Base-by-base conservation (phyloP, 2,797 vertebrate genomes). In the Gallinago solitaria region DNA sequence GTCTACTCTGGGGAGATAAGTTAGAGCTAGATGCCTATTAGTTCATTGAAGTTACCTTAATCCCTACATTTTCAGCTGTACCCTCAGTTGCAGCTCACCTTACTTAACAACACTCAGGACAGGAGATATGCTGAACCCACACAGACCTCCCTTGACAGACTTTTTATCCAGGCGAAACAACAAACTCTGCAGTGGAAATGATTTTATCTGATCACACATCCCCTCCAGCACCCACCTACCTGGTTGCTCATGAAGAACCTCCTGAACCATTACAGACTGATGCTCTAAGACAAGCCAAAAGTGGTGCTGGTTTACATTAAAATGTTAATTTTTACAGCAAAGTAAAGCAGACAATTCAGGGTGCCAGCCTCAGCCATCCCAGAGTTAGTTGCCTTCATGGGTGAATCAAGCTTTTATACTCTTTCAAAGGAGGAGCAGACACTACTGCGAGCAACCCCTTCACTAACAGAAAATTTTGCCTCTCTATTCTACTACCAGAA, bases 111-210 rank as follows among this genome's bases (percentile, higher is more conserved):
- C 48, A 17, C 7, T 57, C 9, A 56, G 47, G 74, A 47, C 39
- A 61, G 37, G 59, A 88, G 57, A 76, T 24, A 12, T 1, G 6
- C 23, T 41, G 81, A 57, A 73, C 33, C 48, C 30, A 14, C 76
- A 5, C n/a, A 67, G 51, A 41, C 53, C 25, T 43, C 59, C 37
- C 61, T 24, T 2, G 3, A n/a, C 39, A 53, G 50, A 20, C 23
- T 43, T n/a, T 7, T 39, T 28, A 16, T 15, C 0, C 2, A n/a
- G 25, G 32, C 17, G 27, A 43, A 41, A 16, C 30, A 13, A 61
- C 0, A 0, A 68, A 11, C 11, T 23, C 37, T 18, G 27, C 39
- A 14, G 47, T 7, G 16, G 63, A 35, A 48, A 13, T 25, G 0
- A 15, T 30, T 25, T 47, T 7, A 9, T 9, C 54, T 33, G 56